Percentiles rank a stretch among this genome's conserved stretches.
phyloP scores from a whole-genome alignment of 2,888 invertebrate species.

The Machimus rusticus region DNA sequence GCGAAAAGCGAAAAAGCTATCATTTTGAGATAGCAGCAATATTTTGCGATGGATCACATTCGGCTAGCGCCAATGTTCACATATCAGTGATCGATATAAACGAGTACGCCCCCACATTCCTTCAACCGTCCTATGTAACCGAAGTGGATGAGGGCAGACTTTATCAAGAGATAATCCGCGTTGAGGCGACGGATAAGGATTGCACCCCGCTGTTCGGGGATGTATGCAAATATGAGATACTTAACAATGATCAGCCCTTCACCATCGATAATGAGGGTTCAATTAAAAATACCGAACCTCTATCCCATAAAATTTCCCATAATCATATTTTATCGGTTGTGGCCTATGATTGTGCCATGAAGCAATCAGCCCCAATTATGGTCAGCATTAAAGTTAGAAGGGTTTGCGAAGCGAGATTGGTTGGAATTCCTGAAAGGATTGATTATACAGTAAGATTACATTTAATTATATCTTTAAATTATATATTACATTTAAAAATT shows the following conservation, averaged over 20 bases:
- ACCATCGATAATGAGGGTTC: constrained; percentile 91
- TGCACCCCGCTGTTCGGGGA: constrained; percentile 94
- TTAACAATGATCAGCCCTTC: constrained; percentile 90
- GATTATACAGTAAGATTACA: constrained; percentile 57
- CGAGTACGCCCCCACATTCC: constrained; percentile 92
- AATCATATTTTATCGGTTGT: constrained; percentile 97
- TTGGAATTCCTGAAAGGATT: constrained; percentile 68
- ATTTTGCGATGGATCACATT: constrained; percentile 86
- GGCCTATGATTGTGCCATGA: constrained; percentile 97
- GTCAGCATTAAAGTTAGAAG: constrained; percentile 93
- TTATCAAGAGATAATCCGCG: constrained; percentile 88
- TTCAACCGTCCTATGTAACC: constrained; percentile 88
- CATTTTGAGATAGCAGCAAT: constrained; percentile 95
- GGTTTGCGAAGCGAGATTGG: constrained; percentile 80
- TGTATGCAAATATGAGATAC: constrained; percentile 97
- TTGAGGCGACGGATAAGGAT: constrained; percentile 92
- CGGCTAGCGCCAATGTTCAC: constrained; percentile 89
- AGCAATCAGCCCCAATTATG: constrained; percentile 91
- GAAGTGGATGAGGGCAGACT: constrained; percentile 87
- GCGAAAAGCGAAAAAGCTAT: constrained; percentile 92
- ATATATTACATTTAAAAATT: too few species aligned
- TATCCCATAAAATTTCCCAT: constrained; percentile 91
- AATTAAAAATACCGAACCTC: constrained; percentile 91
- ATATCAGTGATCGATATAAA: constrained; percentile 96
- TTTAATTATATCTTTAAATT: too few species aligned